phyloP scores from a whole-genome alignment of 2,888 invertebrate species.

The Dorcus hopei region DNA sequence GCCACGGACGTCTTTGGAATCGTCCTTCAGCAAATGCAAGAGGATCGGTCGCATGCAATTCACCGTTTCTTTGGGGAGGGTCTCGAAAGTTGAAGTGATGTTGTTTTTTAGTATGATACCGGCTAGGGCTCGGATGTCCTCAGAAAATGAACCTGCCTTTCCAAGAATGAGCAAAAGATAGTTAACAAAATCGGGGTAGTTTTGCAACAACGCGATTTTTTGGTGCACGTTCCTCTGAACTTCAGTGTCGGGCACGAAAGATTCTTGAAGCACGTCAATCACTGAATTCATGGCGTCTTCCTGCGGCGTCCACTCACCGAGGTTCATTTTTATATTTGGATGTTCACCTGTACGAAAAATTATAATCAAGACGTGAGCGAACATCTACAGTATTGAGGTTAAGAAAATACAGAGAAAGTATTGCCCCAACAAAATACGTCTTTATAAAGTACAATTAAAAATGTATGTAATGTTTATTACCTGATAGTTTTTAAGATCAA shows the following conservation, averaged over 20 bases:
- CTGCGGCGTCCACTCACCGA: conserved; percentile 86
- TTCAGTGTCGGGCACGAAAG: conserved; percentile 93
- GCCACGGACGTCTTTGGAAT: conserved; percentile 89
- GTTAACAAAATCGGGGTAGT: conserved; percentile 96
- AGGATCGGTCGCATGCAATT: conserved; percentile 94
- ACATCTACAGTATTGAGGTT: conserved; percentile 8
- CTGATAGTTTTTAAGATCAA: conserved; percentile 16
- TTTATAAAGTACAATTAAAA: no score
- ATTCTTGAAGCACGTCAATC: conserved; percentile 93
- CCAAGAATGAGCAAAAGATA: conserved; percentile 96
- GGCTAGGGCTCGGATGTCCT: conserved; percentile 92
- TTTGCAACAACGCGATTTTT: conserved; percentile 96
- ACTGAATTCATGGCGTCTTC: conserved; percentile 94
- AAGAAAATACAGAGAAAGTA: not conserved
- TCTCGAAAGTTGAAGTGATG: conserved; percentile 85
- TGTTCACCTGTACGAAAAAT: conserved; percentile 7
- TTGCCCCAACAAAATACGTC: no score
- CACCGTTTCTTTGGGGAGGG: conserved; percentile 82
- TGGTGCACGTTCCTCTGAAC: conserved; percentile 95
- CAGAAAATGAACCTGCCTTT: conserved; percentile 88
- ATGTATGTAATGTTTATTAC: conserved; percentile 3
- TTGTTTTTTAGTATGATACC: conserved; percentile 98
- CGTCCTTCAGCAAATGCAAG: conserved; percentile 88
- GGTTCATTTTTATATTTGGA: conserved; percentile 49
- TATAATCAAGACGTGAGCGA: conserved; percentile 2